Percentiles rank a stretch among this genome's conserved stretches.
These are phyloP conservation scores for Bubo blakistoni DNA, from an alignment of 2,113 vertebrate genomes.

Conservation along the genomic window DNA sequence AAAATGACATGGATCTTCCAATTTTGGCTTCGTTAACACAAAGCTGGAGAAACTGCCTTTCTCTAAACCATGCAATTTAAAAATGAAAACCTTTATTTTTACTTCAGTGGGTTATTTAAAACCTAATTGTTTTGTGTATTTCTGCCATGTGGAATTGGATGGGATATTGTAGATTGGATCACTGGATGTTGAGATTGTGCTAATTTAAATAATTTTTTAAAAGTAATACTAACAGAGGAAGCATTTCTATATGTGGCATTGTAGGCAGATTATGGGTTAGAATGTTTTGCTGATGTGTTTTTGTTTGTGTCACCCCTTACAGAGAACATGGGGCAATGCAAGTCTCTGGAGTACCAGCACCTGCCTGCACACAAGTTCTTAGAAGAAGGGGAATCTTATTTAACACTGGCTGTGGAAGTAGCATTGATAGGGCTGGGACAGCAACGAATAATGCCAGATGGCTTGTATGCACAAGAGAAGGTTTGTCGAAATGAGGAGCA, in stretches of 20 bases:
- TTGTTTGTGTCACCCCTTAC: background rate
- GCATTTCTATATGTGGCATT: background rate
- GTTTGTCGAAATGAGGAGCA: constrained; percentile 94
- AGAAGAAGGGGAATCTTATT: constrained; percentile 90
- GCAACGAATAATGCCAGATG: constrained; percentile 94
- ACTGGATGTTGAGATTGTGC: background rate
- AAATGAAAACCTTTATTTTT: background rate
- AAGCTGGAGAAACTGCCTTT: background rate
- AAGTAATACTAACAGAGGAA: background rate
- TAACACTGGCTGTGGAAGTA: constrained; percentile 89
- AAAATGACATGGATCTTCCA: background rate
- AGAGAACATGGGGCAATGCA: constrained; percentile 81
- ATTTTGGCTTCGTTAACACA: background rate
- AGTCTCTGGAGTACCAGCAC: constrained; percentile 87
- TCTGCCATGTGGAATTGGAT: background rate
- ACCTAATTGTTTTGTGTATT: background rate
- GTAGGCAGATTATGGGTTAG: background rate
- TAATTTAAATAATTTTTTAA: background rate
- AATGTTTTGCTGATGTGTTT: background rate
- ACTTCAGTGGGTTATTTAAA: background rate
- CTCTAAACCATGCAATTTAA: background rate
- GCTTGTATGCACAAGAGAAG: constrained; percentile 95
- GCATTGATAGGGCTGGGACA: constrained; percentile 93
- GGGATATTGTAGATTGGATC: background rate
- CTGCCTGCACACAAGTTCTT: constrained; percentile 85